A percentile compares a stretch with the other conserved stretches of the same genome.
Evolutionary conservation across 1,140 invertebrate species (phyloP).

Genomic region (Papilio xuthus): DNA sequence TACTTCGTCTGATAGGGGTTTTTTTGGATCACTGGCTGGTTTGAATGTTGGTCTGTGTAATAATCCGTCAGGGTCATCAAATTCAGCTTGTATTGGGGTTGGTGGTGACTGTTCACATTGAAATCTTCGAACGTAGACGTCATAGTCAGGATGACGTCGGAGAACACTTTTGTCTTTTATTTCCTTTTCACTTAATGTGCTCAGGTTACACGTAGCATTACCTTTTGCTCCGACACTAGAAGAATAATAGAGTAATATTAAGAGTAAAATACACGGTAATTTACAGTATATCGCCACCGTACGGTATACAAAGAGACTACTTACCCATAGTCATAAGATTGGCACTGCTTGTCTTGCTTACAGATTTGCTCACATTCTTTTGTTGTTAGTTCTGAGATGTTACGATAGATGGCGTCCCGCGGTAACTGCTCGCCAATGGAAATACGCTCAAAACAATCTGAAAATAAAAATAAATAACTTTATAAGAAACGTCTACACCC

Average conservation of each 20-base stretch:
- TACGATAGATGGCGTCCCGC: constrained; percentile 67
- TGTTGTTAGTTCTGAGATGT: constrained; percentile 71
- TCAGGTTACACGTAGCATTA: constrained; percentile 72
- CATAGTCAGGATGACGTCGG: constrained; percentile 66
- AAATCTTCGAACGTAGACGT: constrained; percentile 67
- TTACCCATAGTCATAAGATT: constrained; percentile 73
- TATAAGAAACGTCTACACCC: not conserved
- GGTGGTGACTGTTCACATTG: constrained; percentile 70
- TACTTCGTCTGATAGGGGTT: constrained; percentile 59
- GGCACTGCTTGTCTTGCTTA: constrained; percentile 76
- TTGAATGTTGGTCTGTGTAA: constrained; percentile 62
- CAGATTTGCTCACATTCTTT: constrained; percentile 73
- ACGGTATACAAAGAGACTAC: constrained; percentile 38
- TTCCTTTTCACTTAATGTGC: constrained; percentile 63
- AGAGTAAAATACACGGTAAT: not conserved
- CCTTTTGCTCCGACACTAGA: constrained; percentile 73
- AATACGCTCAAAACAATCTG: constrained; percentile 74
- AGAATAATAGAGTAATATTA: constrained; percentile 27
- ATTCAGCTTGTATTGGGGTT: constrained; percentile 59
- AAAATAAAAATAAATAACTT: constrained; percentile 43
- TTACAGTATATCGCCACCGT: constrained; percentile 47
- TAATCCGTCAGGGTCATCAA: constrained; percentile 54
- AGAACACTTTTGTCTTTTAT: constrained; percentile 66
- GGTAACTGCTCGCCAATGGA: constrained; percentile 70
- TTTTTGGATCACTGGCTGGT: constrained; percentile 63